Base-by-base conservation (phyloP, 2,888 invertebrate genomes). In the Anaspis maculata region DNA sequence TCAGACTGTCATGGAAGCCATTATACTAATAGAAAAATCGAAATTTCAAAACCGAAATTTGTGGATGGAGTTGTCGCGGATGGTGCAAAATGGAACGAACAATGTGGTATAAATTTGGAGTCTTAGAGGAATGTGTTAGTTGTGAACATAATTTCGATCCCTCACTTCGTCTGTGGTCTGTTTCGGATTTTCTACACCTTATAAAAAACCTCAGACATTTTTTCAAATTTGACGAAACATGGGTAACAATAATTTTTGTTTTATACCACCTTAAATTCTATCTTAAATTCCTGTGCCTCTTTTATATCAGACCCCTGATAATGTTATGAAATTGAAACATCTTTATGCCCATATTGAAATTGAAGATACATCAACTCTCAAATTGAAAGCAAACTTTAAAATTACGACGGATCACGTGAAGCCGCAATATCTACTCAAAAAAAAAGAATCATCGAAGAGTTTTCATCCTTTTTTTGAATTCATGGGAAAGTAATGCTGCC, bases 51-150 rank as follows among this genome's bases (percentile, higher is more conserved):
- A n/a, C n/a, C n/a, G n/a, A n/a, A n/a, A n/a, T n/a, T n/a, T 23
- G 23, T 45, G 15, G 39, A 43, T 34, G 35, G 37, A 10, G 22
- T 44, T 5, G 30, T 34, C 14, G 34, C 32, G 16, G 44, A 44
- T 37, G 44, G 44, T 12, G 44, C 40, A 12, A 21, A 33, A 7
- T 44, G 41, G 40, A 45, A 45, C 27, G 41, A 7, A 14, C 24
- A 13, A 45, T 44, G 43, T 45, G 44, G 46, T 37, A 42, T 12
- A 25, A 35, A 14, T 42, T 41, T 28, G 31, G 33, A 5, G 25
- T 44, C 5, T 19, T 16, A 9, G 35, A 27, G 12, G 26, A 27
- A 24, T 25, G 30, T 15, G 28, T 35, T 25, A 29, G 27, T 28
- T 38, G 40, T 28, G 28, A 22, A 11, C 42, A 42, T 22, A 22